Base-by-base conservation (phyloP, 2,888 invertebrate genomes). In the Acrocera orbiculus region DNA sequence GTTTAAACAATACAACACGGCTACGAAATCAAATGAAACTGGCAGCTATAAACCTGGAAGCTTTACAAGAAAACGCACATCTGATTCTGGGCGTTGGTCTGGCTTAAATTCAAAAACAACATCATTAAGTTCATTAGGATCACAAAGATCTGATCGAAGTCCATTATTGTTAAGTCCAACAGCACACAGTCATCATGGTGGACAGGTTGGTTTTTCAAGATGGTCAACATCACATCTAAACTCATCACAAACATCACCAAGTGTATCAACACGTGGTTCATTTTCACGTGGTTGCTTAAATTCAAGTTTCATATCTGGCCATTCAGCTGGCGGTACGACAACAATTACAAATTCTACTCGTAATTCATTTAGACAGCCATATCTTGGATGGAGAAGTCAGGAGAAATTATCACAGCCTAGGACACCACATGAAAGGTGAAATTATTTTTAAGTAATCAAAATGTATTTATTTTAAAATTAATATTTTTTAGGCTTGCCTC, bases 331-430 rank as follows among this genome's bases (percentile, higher is more conserved):
- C 47, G 74, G 75, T 6, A 70, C 73, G 15, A 69, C 70, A 28
- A 58, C 58, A 7, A n/a, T n/a, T n/a, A n/a, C n/a, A n/a, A n/a
- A n/a, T n/a, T 27, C 27, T 5, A 46, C 58, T 30, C 47, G 62
- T 32, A 58, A 52, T 40, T 83, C 80, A 54, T 79, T 81, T 45
- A 70, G 86, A 24, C 82, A 83, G 55, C 87, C 87, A 2, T 89
- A 89, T 62, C 67, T 89, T 40, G 87, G 87, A 32, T 89, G 87
- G 89, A 67, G 87, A 46, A 75, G 76, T 53, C 83, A 86, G 58
- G 87, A 87, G 59, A 70, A 83, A 41, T 65, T 89, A 33, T 70
- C 77, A 44, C 68, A 69, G 46, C 81, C 81, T 3, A 67, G 85
- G 48, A 83, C 87, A 38, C 85, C 87, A 27, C 83, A 85, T 45